Evolutionary conservation across 2,888 invertebrate genomes (phyloP), one percentile per base, ranked within the genome.

Genomic region (Biston stratarius): DNA sequence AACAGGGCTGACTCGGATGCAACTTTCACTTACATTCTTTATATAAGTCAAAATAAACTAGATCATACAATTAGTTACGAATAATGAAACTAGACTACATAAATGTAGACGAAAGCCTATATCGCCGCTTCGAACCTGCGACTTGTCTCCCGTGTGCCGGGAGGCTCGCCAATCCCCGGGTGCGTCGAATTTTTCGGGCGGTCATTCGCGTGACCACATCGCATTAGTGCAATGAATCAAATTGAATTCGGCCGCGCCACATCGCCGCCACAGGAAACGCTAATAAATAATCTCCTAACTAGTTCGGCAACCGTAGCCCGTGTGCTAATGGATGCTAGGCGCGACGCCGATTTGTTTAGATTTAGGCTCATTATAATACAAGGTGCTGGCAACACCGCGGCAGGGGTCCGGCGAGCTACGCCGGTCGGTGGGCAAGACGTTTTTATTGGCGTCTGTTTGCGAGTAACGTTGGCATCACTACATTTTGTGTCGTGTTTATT

Each of bases 171-270:
- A 70, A 70, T 74, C 76, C 69, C 75, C 76, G 78, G 81, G 78
- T 77, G 79, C 77, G 80, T 81, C 75, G 76, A 78, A 80, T 83
- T 83, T 85, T 85, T 84, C 81, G 83, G 85, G 77, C 82, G 76
- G 82, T 81, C 83, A 84, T 80, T 91, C 86, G 90, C 91, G 90
- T 91, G 90, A 88, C 88, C 83, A 78, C 74, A 61, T 71, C 86
- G 83, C 89, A 90, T 90, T 89, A 91, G 84, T 79, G 83, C 86
- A 83, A 87, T 86, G 89, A 89, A 88, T 90, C 89, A 87, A 88
- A 90, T 90, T 90, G 88, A 89, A 89, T 90, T 83, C 85, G 83
- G 84, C 79, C 78, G 79, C 74, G 77, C 82, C 83, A 84, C 84
- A 83, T 84, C 83, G 81, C 81, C 81, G 80, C 82, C 75, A 75